Conservation (phyloP, 2,797 vertebrate species). For the Enteromius thamalakanensis region DNA sequence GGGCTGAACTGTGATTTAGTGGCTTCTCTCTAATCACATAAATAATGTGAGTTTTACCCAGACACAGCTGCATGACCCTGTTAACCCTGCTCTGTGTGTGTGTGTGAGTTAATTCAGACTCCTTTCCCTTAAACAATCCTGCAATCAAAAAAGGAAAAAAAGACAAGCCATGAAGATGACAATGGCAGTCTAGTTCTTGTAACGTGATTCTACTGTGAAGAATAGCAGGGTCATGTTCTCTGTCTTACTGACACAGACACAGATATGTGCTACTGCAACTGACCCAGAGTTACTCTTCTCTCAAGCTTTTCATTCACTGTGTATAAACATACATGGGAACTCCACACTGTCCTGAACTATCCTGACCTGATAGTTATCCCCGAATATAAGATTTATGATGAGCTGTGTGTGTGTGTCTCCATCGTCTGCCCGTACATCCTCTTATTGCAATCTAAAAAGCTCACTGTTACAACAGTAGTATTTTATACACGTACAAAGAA, state of each 20-base stretch:
- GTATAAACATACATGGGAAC: conserved; percentile 1
- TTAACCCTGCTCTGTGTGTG: conserved; percentile 12
- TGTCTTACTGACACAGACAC: conserved; percentile 5
- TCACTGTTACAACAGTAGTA: background rate
- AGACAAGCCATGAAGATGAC: conserved; percentile 2
- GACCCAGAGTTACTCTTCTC: conserved; percentile 27
- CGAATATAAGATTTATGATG: background rate
- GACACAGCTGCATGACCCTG: conserved; percentile 28
- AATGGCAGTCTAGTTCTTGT: conserved; percentile 45
- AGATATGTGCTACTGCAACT: conserved; percentile 25
- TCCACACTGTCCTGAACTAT: conserved; percentile 3
- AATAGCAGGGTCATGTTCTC: conserved; percentile 23
- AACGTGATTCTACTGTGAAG: conserved; percentile 57
- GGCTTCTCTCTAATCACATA: conserved; percentile 31
- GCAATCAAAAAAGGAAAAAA: conserved; percentile 19
- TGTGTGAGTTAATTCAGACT: conserved; percentile 27
- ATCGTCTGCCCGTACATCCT: background rate
- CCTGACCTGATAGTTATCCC: background rate
- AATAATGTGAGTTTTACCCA: conserved; percentile 18
- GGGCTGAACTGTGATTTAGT: conserved; percentile 18
- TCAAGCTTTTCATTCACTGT: conserved; percentile 16
- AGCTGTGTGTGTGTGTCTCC: background rate
- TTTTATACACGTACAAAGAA: background rate
- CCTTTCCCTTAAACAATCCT: conserved; percentile 16
- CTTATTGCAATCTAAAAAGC: background rate